These are phyloP conservation scores for Rhinichthys osculus DNA, from an alignment of 2,797 vertebrate genomes.

Conservation along the genomic window DNA sequence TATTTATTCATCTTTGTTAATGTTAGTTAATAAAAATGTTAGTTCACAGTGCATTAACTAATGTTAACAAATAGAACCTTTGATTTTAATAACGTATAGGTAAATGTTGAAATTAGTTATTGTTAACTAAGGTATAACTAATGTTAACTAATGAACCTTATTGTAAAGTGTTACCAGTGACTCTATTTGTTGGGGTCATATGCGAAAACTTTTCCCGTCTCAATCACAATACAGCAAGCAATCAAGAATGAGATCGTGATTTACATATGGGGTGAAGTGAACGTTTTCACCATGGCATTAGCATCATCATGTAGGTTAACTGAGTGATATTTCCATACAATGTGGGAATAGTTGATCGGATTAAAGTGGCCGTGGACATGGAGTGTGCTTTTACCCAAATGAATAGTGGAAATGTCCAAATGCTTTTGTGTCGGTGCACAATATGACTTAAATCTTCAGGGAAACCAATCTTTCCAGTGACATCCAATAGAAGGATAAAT, in stretches of 20 bases:
- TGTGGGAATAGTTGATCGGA: background rate
- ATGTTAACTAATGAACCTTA: too few species aligned
- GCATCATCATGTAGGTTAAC: background rate
- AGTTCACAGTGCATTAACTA: too few species aligned
- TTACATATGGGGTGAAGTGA: background rate
- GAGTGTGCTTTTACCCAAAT: constrained; percentile 1
- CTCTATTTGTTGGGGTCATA: background rate
- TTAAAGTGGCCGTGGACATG: background rate
- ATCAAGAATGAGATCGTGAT: background rate
- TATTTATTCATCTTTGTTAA: too few species aligned
- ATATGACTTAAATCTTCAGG: background rate
- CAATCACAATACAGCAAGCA: background rate
- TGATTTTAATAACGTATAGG: too few species aligned
- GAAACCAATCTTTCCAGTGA: background rate
- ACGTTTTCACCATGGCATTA: background rate
- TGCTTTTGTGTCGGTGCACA: background rate
- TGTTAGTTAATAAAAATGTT: too few species aligned
- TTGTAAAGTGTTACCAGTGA: too few species aligned
- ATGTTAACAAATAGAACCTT: too few species aligned
- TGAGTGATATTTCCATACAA: background rate
- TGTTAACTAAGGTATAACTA: too few species aligned
- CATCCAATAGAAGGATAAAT: background rate
- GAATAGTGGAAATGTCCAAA: background rate
- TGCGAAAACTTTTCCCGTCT: background rate
- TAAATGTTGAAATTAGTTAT: too few species aligned